Conservation (phyloP, 2,888 invertebrate genomes). For the Hesperia comma region DNA sequence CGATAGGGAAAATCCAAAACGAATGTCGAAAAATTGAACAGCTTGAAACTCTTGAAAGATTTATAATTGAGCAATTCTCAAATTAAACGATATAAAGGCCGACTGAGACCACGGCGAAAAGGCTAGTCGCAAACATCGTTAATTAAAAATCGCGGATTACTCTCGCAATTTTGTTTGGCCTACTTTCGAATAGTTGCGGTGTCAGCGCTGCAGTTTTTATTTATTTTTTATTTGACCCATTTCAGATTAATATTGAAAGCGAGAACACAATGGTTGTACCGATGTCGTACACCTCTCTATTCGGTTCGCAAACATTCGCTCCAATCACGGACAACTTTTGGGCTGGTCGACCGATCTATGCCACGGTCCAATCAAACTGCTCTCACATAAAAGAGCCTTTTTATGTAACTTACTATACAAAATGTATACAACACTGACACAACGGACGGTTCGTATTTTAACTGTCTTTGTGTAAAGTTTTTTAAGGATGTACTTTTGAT, state of each 20-base stretch:
- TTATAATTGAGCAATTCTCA: constrained; percentile 1
- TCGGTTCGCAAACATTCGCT: constrained; percentile 24
- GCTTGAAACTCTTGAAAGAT: neutral
- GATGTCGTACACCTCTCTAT: constrained; percentile 25
- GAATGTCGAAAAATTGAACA: neutral
- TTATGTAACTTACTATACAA: neutral
- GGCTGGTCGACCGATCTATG: constrained; percentile 19
- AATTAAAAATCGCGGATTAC: constrained; percentile 34
- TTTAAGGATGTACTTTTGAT: no score
- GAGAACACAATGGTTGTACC: constrained; percentile 24
- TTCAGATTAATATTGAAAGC: constrained; percentile 35
- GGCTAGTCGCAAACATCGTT: constrained; percentile 31
- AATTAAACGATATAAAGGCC: constrained; percentile 18
- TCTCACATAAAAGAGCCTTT: constrained; percentile 1
- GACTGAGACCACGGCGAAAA: constrained; percentile 14
- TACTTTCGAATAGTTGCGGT: constrained; percentile 29
- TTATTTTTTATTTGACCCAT: constrained; percentile 35
- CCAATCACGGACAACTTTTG: constrained; percentile 30
- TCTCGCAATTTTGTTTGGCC: constrained; percentile 32
- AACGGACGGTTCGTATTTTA: neutral
- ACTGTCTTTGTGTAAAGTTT: neutral
- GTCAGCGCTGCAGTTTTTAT: constrained; percentile 30
- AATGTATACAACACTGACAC: neutral
- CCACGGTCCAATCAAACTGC: constrained; percentile 27
- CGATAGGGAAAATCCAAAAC: neutral